Base-by-base conservation (phyloP, 2,797 vertebrate genomes). In the Diplodus puntazzo region DNA sequence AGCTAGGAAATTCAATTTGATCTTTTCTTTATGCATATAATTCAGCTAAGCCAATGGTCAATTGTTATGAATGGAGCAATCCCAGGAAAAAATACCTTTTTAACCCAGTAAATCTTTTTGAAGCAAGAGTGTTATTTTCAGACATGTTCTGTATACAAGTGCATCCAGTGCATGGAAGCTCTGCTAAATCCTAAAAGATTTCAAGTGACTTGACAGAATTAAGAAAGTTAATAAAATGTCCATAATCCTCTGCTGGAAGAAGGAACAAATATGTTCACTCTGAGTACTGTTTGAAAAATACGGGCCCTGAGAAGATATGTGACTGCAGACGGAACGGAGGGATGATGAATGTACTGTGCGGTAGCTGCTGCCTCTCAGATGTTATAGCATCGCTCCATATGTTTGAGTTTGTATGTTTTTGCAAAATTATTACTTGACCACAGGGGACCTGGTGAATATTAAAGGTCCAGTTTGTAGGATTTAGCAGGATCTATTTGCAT, bases 281-380 rank as follows among this genome's bases (percentile, higher is more conserved):
- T 46, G 23, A 53, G 5, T 30, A 48, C 73, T 75, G 75, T 65
- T 80, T 79, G 73, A 72, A n/a, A 77, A 84, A 73, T 59, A 72
- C 30, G 7, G 53, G 42, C 59, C 52, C 76, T 55, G 49, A 59
- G 5, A n/a, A 50, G 58, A 73, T 50, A 1, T 3, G 4, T 71
- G 18, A 13, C 49, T 43, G 46, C 23, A 60, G 75, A 69, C 43
- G 12, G 64, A 64, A 67, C 62, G 42, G 73, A 72, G 57, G 46
- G 60, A 69, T 52, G 69, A 81, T 74, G 84, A 91, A 87, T 87
- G 88, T 87, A 67, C 79, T 0, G 55, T 72, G 54, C 66, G 61
- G 66, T 85, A 76, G 75, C 79, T 72, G 72, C 74, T 85, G 70
- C 62, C 67, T 76, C 57, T 71, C 55, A 4, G 27, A 48, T 70